Conservation (phyloP, 2,888 invertebrate genomes). For the Tipula confusa region DNA sequence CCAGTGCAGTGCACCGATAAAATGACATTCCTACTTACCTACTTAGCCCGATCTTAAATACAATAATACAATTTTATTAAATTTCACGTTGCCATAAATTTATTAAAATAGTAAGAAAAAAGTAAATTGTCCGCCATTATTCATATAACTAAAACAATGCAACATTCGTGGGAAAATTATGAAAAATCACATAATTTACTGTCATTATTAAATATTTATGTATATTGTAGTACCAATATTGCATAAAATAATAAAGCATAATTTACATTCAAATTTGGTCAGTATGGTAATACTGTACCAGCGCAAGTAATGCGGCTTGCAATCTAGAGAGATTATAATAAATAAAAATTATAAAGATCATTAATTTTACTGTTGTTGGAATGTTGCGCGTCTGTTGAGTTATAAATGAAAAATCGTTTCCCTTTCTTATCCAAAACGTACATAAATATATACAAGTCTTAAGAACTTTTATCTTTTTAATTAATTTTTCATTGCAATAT, state of each 20-base stretch:
- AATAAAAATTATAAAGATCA: conserved; percentile 27
- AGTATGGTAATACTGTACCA: neutral
- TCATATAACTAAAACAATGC: neutral
- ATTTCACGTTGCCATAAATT: neutral
- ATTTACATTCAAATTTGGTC: neutral
- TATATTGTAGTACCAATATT: neutral
- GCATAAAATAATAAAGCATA: neutral
- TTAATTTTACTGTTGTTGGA: neutral
- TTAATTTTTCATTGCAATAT: conserved; percentile 7
- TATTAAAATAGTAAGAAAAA: too few species aligned
- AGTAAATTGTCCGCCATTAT: neutral
- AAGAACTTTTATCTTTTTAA: conserved; percentile 14
- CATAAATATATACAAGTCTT: neutral
- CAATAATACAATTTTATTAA: neutral
- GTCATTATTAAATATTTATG: neutral
- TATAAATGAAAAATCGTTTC: conserved; percentile 12
- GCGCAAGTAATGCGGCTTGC: neutral
- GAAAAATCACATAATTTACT: neutral
- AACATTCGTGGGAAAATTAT: conserved; percentile 1
- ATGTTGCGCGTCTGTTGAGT: neutral
- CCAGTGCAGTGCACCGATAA: neutral
- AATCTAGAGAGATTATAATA: neutral
- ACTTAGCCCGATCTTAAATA: neutral
- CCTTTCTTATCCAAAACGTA: neutral
- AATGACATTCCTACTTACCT: too few species aligned